These are phyloP conservation scores for Pseudobourletiella spinata DNA, from an alignment of 1,140 invertebrate genomes.

Conservation along the genomic window DNA sequence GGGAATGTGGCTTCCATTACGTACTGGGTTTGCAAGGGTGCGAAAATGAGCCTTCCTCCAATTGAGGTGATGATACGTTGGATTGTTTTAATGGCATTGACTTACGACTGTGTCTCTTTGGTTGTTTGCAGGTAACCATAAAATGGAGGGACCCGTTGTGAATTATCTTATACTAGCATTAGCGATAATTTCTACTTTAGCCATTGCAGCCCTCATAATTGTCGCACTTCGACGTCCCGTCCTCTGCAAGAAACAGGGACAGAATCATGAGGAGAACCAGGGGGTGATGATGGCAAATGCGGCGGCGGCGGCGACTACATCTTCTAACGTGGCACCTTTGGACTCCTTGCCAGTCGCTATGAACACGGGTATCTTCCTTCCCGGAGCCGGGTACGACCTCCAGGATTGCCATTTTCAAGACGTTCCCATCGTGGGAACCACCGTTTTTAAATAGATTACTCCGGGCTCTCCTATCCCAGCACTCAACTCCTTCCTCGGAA, in stretches of 20 bases:
- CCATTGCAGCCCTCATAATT: conserved; percentile 27
- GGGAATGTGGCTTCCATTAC: not conserved
- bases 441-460: conserved; percentile 33
- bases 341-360: conserved; percentile 33
- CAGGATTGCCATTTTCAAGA: conserved; percentile 35
- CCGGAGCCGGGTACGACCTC: conserved; percentile 29
- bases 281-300: conserved; percentile 7
- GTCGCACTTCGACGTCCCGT: conserved; percentile 30
- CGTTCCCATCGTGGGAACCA: conserved; percentile 26
- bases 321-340: conserved; percentile 4
- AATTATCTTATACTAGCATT: conserved; percentile 32
- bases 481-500: too few species aligned
- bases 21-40: not conserved
- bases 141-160: conserved; percentile 13
- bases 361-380: conserved; percentile 36
- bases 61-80: too few species aligned
- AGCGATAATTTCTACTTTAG: conserved; percentile 30
- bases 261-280: conserved; percentile 9
- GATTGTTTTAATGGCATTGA: too few species aligned
- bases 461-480: too few species aligned
- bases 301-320: not conserved
- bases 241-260: conserved; percentile 33
- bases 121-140: not conserved
- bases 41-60: not conserved
- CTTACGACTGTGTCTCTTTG: too few species aligned